Conservation (phyloP, 1,140 invertebrate species). For the Pogonomyrmex barbatus region DNA sequence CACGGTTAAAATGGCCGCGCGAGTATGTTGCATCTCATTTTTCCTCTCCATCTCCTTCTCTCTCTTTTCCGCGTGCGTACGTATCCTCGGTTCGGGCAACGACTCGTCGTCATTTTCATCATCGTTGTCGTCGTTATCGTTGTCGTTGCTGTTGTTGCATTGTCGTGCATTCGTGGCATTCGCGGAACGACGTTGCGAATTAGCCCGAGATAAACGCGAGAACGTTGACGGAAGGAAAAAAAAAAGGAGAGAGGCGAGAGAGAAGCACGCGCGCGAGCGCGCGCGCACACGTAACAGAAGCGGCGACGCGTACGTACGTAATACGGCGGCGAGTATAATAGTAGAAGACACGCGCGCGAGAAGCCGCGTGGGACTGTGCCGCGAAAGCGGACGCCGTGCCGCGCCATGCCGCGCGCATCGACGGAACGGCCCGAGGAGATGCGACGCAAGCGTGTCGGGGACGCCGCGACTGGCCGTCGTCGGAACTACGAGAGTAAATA, state of each 20-base stretch:
- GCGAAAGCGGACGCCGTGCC: constrained; percentile 52
- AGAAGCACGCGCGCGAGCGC: not conserved
- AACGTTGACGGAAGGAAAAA: not conserved
- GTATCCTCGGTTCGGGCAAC: constrained; percentile 25
- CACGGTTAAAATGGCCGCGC: constrained; percentile 77
- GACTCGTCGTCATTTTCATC: constrained; percentile 16
- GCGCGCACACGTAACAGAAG: not conserved
- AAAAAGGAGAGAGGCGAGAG: not conserved
- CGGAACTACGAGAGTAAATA: constrained; percentile 76
- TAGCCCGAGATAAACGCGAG: constrained; percentile 3
- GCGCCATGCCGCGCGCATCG: constrained; percentile 44
- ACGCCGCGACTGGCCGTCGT: constrained; percentile 69
- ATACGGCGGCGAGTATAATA: constrained; percentile 41
- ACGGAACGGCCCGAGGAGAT: constrained; percentile 61
- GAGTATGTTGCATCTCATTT: constrained; percentile 51
- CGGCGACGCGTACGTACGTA: constrained; percentile 26
- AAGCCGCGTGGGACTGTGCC: constrained; percentile 74
- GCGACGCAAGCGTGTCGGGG: constrained; percentile 59
- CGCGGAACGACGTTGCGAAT: constrained; percentile 26
- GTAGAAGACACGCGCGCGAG: constrained; percentile 66
- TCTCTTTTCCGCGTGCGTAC: not conserved
- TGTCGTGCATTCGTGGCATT: constrained; percentile 12
- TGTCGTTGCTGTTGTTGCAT: not conserved
- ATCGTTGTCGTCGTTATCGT: constrained; percentile 1
- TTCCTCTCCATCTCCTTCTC: constrained; percentile 43